A percentile compares a stretch with the other conserved stretches of the same genome.
Conservation (phyloP, 1,140 invertebrate species). For the Papilio glaucus region DNA sequence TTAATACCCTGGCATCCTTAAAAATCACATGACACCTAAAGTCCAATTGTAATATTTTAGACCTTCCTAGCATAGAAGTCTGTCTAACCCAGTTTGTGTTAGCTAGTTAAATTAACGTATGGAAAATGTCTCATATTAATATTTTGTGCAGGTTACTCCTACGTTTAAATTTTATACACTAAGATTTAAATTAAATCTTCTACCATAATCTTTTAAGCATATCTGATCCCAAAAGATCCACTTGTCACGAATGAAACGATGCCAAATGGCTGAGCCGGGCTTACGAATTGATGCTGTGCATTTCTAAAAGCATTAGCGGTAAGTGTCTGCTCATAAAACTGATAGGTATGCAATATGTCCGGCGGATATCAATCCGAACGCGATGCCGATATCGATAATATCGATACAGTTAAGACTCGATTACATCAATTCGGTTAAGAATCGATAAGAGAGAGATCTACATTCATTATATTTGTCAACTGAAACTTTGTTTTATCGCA, state of each 20-base stretch:
- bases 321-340: conserved; percentile 75
- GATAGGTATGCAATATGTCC: conserved; percentile 73
- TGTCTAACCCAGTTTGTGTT: neutral
- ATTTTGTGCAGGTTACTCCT: neutral
- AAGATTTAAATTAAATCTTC: conserved; percentile 27
- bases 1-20: too few species aligned
- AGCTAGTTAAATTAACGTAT: too few species aligned
- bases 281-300: conserved; percentile 66
- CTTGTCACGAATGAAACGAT: conserved; percentile 47
- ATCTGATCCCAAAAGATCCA: conserved; percentile 53
- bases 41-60: too few species aligned
- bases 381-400: conserved; percentile 56
- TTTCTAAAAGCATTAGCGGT: conserved; percentile 69
- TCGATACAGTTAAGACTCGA: conserved; percentile 51
- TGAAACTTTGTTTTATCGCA: neutral
- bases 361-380: conserved; percentile 56
- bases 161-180: neutral
- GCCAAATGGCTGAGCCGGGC: conserved; percentile 56
- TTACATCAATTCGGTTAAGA: conserved; percentile 40
- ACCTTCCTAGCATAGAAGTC: too few species aligned
- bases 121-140: neutral
- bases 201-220: conserved; percentile 41
- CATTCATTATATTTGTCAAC: neutral
- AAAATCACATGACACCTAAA: too few species aligned
- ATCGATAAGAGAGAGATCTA: conserved; percentile 4